Percentiles rank a stretch among this genome's conserved stretches.
Evolutionary conservation across 37 sponge, comb jelly and placozoan species (phyloP).

Genomic region (Theonella swinhoei): DNA sequence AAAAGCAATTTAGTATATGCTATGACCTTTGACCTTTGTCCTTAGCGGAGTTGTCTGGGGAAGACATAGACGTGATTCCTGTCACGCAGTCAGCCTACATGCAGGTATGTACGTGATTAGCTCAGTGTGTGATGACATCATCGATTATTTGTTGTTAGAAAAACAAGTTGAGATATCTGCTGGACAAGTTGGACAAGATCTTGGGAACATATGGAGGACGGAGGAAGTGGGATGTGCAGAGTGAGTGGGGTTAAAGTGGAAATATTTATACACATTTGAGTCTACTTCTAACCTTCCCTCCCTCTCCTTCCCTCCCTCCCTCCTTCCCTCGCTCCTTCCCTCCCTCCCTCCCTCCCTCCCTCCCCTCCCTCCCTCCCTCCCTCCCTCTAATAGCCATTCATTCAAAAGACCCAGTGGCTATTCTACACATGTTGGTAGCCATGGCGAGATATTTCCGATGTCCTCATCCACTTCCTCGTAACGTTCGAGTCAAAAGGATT

Average conservation of each 20-base stretch:
- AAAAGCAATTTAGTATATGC: not conserved
- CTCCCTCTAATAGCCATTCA: constrained; percentile 64
- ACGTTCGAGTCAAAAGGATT: constrained; percentile 77
- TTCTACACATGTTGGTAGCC: constrained; percentile 90
- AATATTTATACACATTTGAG: constrained; percentile 15
- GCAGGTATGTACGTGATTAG: constrained; percentile 14
- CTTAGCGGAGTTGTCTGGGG: constrained; percentile 23
- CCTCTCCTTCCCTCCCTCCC: constrained; percentile 4
- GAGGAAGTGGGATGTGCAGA: constrained; percentile 44
- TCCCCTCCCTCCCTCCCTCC: not conserved
- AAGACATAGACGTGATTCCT: constrained; percentile 31
- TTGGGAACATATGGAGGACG: constrained; percentile 7
- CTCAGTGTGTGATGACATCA: too few species aligned
- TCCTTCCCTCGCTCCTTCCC: too few species aligned
- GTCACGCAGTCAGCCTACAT: constrained; percentile 61
- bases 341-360: constrained; percentile 6
- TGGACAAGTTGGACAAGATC: constrained; percentile 55
- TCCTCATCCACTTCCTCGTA: constrained; percentile 70
- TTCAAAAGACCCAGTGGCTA: constrained; percentile 84
- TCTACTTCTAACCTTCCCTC: not conserved
- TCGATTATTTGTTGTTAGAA: not conserved
- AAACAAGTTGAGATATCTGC: constrained; percentile 59
- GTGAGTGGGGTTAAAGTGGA: constrained; percentile 19
- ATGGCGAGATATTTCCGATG: constrained; percentile 87
- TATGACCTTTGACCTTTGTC: not conserved